Evolutionary conservation across 2,797 vertebrate species (phyloP).

Genomic region (Rousettus madagascariensis): DNA sequence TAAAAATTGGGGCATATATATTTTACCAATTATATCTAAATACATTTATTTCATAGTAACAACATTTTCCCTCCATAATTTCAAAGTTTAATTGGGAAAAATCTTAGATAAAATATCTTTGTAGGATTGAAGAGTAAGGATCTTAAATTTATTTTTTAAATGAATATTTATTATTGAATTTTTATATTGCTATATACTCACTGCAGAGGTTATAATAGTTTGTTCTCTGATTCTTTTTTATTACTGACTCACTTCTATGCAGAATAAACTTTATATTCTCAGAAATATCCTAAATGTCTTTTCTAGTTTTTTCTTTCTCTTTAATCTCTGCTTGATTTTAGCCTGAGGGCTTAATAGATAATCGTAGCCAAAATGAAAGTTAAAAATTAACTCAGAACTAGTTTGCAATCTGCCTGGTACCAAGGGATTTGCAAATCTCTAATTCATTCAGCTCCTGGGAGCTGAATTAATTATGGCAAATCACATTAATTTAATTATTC

Average conservation of each 20-base stretch:
- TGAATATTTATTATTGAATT: background rate
- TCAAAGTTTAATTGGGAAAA: background rate
- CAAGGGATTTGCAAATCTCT: constrained; percentile 21
- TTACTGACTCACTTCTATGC: background rate
- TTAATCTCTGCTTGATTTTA: constrained; percentile 11
- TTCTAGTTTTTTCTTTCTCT: background rate
- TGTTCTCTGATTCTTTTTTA: background rate
- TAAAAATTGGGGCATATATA: background rate
- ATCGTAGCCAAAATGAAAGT: constrained; percentile 41
- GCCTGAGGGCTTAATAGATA: background rate
- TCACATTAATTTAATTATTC: constrained; percentile 66
- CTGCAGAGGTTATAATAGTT: background rate
- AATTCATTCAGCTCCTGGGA: constrained; percentile 15
- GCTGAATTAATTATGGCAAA: constrained; percentile 49
- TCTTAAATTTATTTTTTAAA: constrained; percentile 36
- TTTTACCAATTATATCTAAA: constrained; percentile 13
- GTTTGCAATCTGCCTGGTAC: constrained; percentile 26
- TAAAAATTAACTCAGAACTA: constrained; percentile 58
- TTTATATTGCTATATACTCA: background rate
- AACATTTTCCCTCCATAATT: constrained; percentile 1
- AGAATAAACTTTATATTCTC: constrained; percentile 35
- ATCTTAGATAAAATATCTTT: background rate
- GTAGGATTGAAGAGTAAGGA: constrained; percentile 5
- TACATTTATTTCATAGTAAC: background rate
- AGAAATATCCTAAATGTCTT: background rate